Base-by-base conservation (phyloP, 1,140 invertebrate species). In the Solenopsis fugax region DNA sequence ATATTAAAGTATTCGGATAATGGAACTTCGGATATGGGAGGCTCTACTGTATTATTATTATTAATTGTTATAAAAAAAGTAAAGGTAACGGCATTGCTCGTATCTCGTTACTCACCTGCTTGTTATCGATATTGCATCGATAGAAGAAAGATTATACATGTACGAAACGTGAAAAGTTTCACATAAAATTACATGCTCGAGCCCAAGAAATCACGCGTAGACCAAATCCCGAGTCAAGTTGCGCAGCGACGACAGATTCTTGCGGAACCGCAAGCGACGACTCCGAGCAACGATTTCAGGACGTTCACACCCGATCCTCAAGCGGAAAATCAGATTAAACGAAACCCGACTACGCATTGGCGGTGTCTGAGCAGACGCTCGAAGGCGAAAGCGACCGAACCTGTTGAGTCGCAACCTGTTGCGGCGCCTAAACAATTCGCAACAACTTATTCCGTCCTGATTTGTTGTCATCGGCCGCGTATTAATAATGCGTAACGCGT, bases 341-440 rank as follows among this genome's bases (percentile, higher is more conserved):
- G 48, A 24, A 80, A 60, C 41, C 10, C 45, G 21, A 56, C 34
- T 67, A 69, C 52, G 65, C 65, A 60, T 62, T 45, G 41, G 16
- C n/a, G n/a, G 12, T 80, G 71, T 21, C 67, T 82, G 48, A 81
- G 24, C 34, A 71, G 41, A 52, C 29, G 2, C 77, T 87, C 65
- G 24, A 67, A 62, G 65, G 52, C 52, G 48, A 87, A 37, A 58
- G 58, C 65, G 52, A 67, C 54, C 54, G 41, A 85, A 92, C 91
- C 91, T 92, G 92, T 91, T 92, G 91, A 92, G 62, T 90, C 67
- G 41, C 86, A 86, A 92, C 90, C 91, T 93, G 90, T 91, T 91
- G 88, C 90, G 24, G 71, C n/a, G 24, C 4, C 37, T 78, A 67
- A 89, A 89, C 73, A 78, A 86, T 50, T 41, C 9, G 18, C 78